A percentile compares a stretch with the other conserved stretches of the same genome.
Conservation (phyloP, 2,113 vertebrate genomes). For the Madoqua kirkii region DNA sequence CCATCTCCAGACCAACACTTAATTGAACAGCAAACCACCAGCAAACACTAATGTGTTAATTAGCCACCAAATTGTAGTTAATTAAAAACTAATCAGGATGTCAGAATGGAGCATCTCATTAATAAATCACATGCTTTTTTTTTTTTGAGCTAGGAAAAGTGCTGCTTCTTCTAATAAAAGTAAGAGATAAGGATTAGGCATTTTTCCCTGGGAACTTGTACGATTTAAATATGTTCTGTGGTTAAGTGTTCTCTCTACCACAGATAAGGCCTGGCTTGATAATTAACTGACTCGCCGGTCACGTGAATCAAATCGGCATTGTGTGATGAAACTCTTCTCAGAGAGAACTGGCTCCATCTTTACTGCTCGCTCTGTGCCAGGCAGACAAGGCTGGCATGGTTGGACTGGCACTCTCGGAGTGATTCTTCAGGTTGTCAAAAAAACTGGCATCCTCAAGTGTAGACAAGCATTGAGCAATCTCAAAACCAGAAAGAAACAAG, state of each 20-base stretch:
- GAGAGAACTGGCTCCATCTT: background rate
- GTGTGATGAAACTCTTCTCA: background rate
- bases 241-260: background rate
- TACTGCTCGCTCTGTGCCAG: background rate
- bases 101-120: constrained; percentile 17
- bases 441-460: background rate
- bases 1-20: constrained; percentile 24
- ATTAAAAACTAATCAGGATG: constrained; percentile 63
- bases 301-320: background rate
- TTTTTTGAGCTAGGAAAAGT: background rate
- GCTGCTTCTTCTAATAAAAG: background rate
- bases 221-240: background rate
- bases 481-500: background rate
- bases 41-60: constrained; percentile 21
- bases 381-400: background rate
- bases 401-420: background rate
- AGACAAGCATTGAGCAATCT: background rate
- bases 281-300: background rate
- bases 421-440: background rate
- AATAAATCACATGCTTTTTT: background rate
- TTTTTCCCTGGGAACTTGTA: background rate
- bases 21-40: constrained; percentile 20
- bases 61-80: constrained; percentile 40
- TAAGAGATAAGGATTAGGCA: background rate
- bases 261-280: constrained; percentile 17